Base-by-base conservation (phyloP, 2,797 vertebrate genomes). In the Crax fasciolata region DNA sequence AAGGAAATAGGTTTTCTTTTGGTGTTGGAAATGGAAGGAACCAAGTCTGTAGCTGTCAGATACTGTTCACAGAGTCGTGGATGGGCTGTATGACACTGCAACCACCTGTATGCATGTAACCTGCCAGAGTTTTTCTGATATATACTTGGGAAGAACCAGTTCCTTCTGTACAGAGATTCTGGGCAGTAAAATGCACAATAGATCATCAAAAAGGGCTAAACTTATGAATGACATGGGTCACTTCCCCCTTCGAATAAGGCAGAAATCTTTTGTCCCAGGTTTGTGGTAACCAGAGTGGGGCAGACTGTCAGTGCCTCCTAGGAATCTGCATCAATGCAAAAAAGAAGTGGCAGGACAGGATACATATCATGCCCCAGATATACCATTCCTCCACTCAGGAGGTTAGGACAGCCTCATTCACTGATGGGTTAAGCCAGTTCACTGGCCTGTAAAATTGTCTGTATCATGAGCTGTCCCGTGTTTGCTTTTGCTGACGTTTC, bases 41-140 rank as follows among this genome's bases (percentile, higher is more conserved):
- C 9, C 10, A 11, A 0, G 0, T 12, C 21, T 49, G 11, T 38
- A 38, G 30, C 16, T 63, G 25, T 71, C 61, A 74, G 59, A 48
- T 21, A 30, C 3, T 32, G 39, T 25, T 0, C 1, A 9, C 0
- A 24, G 67, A 63, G 44, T 9, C 0, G 0, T 58, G 32, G 25
- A 28, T 1, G 5, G 48, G 11, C 9, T 62, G 59, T 32, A 57
- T 11, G 24, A 15, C 14, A 82, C 51, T n/a, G 21, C 24, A 59
- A 76, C 35, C 46, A 57, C 2, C 24, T 25, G 25, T 70, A 76
- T 1, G 30, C n/a, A 84, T 24, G 35, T 46, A 49, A 67, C 19
- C 11, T 59, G 27, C 5, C 24, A 48, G 15, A 39, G 13, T 48
- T 38, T 19, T 13, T 87, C 17, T 1, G 5, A 13, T 11, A 27